Base-by-base conservation (phyloP, 2,888 invertebrate genomes). In the Dusona sp. region DNA sequence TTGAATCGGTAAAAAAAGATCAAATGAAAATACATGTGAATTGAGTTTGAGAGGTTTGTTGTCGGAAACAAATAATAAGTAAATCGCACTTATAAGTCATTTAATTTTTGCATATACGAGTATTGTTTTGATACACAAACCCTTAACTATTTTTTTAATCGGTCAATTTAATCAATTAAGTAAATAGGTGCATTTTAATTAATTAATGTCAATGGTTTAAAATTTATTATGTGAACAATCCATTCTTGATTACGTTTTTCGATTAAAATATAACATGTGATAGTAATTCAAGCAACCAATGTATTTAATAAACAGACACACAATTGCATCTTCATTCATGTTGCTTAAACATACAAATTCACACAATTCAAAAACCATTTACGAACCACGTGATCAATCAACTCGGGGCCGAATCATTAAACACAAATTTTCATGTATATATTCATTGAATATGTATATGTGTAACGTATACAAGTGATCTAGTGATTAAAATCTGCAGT, bases 371-470 rank as follows among this genome's bases (percentile, higher is more conserved):
- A 54, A n/a, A 75, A 45, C 29, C 42, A 64, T 29, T 42, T 42
- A 11, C 4, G n/a, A 64, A 25, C 45, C 65, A 77, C 65, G 45
- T 77, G n/a, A 77, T 77, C 33, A 77, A 77, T 64, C 64, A 48
- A 65, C 48, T 29, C 48, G 36, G 7, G 45, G 51, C 51, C 51
- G 16, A 11, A 72, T 51, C 72, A n/a, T 72, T 61, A 25, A 61
- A 61, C 61, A 61, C 29, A 7, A 16, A 13, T 29, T 61, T 29
- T 4, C 25, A 57, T 22, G 11, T 22, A 8, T 11, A 54, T 16
- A 29, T 61, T 29, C 25, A 16, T 61, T 29, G 16, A 61, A 61
- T 29, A 29, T 4, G 61, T 29, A 16, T 16, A 29, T 16, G 16
- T 29, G 61, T 19, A 7, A 7, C 6, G 25, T 29, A 29, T 6